These are phyloP conservation scores for Caracal caracal DNA, from an alignment of 2,113 vertebrate genomes.

Conservation along the genomic window DNA sequence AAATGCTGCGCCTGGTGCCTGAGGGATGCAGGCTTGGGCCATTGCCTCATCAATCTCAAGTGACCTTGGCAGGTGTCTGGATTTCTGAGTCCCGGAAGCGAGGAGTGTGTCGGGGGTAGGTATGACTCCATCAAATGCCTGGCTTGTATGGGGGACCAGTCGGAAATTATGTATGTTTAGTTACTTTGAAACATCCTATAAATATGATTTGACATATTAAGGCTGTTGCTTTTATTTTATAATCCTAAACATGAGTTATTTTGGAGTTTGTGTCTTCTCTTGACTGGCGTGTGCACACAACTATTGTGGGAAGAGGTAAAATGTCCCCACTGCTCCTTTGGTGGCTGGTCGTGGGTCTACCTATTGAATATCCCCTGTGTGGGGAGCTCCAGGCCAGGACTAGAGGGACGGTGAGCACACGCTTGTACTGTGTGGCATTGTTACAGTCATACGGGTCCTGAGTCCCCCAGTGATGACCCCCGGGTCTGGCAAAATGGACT, in stretches of 20 bases:
- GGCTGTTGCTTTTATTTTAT: not conserved
- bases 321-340: accelerated
- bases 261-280: not conserved
- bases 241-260: not conserved
- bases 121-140: not conserved
- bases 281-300: not conserved
- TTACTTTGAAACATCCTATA: not conserved
- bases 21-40: not conserved
- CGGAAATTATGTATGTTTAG: not conserved
- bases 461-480: not conserved
- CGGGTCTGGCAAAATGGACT: not conserved
- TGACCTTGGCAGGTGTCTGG: not conserved
- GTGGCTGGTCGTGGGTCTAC: not conserved
- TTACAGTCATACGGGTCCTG: accelerated
- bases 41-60: accelerated
- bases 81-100: not conserved
- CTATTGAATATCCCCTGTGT: too few species aligned
- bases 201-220: not conserved
- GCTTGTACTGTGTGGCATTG: not conserved
- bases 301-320: not conserved
- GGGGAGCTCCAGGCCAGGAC: not conserved
- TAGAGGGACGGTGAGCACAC: accelerated
- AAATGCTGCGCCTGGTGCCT: accelerated
- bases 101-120: accelerated
- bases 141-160: not conserved